Evolutionary conservation across 2,888 invertebrate species (phyloP).

Genomic region (Psococerastis gibbosa): DNA sequence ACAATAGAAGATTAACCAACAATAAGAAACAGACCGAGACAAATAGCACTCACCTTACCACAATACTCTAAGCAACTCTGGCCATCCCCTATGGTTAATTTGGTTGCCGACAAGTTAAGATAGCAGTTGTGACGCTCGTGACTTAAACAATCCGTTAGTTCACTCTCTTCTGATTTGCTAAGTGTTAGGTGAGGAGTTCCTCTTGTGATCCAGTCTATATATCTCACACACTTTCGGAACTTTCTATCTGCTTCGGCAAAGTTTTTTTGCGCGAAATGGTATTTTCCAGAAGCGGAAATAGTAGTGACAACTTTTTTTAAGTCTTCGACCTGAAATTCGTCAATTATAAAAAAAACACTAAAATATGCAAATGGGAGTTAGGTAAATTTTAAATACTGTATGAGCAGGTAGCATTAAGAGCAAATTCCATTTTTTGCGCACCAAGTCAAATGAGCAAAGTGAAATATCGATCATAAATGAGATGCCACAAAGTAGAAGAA

Average conservation of each 20-base stretch:
- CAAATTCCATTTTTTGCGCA: too few species aligned
- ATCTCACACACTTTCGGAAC: slow-evolving; percentile 62
- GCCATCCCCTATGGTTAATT: slow-evolving; percentile 42
- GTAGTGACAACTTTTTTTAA: slow-evolving; percentile 29
- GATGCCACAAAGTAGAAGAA: too few species aligned
- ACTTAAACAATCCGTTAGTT: not conserved
- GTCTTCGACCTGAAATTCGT: slow-evolving; percentile 16
- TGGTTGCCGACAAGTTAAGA: slow-evolving; percentile 56
- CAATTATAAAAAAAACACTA: too few species aligned
- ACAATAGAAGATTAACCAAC: too few species aligned
- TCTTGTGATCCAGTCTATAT: slow-evolving; percentile 33
- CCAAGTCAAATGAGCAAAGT: too few species aligned
- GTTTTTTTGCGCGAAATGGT: slow-evolving; percentile 37
- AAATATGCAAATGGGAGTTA: too few species aligned
- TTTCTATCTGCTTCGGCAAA: slow-evolving; percentile 48
- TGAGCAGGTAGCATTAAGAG: too few species aligned
- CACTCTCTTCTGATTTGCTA: not conserved
- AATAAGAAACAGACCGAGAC: too few species aligned
- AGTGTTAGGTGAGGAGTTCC: slow-evolving; percentile 10
- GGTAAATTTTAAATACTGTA: too few species aligned
- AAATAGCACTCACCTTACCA: too few species aligned
- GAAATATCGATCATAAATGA: too few species aligned
- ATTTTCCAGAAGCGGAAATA: slow-evolving; percentile 56
- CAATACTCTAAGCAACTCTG: slow-evolving; percentile 41
- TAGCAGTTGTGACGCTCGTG: slow-evolving; percentile 25